Conservation (phyloP, 2,888 invertebrate genomes). For the Caenorhabditis uteleia region DNA sequence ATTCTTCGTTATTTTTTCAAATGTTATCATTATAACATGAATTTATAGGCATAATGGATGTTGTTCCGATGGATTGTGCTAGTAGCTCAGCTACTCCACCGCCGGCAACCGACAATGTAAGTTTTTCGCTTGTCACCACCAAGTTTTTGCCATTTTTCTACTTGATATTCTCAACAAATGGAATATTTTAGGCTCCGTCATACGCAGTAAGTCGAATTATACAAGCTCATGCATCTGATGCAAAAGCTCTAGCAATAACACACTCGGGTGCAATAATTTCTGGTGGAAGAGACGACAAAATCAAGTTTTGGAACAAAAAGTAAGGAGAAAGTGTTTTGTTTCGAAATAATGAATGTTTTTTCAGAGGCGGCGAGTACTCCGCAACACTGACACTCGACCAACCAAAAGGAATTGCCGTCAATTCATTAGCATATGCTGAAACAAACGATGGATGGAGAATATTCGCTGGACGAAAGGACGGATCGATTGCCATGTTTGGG, state of each 20-base stretch:
- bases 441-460: constrained; percentile 42
- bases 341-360: constrained; percentile 14
- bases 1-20: no score
- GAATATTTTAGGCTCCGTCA: constrained; percentile 10
- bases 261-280: constrained; percentile 41
- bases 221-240: constrained; percentile 45
- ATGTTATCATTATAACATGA: no score
- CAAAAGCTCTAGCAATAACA: constrained; percentile 37
- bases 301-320: constrained; percentile 51
- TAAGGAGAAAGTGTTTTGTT: constrained; percentile 4
- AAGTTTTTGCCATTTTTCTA: no score
- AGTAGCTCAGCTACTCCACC: no score
- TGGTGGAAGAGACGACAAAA: constrained; percentile 56
- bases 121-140: no score
- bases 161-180: background rate
- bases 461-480: constrained; percentile 53
- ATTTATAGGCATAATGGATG: no score
- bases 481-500: constrained; percentile 53
- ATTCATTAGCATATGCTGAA: constrained; percentile 52
- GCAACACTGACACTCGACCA: constrained; percentile 21
- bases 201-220: constrained; percentile 36
- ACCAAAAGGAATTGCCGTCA: constrained; percentile 42
- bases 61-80: no score
- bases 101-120: background rate
- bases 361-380: constrained; percentile 37